Conservation (phyloP, 2,888 invertebrate species). For the Leucania comma region DNA sequence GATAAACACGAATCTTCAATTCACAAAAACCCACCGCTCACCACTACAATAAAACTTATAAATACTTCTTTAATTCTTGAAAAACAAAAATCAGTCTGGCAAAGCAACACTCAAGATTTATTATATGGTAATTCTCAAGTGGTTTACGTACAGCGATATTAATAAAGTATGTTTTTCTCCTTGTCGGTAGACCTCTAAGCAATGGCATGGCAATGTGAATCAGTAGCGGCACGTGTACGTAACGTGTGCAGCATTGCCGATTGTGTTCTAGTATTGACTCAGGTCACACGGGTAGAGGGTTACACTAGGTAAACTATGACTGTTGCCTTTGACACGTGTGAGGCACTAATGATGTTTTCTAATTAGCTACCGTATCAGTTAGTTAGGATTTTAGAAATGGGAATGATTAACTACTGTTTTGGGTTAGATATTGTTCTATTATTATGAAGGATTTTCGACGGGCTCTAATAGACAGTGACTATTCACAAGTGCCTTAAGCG, state of each 20-base stretch:
- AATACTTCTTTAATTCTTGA: not conserved
- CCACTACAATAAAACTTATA: not conserved
- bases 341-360: slow-evolving; percentile 3
- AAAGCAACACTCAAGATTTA: slow-evolving; percentile 9
- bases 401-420: not conserved
- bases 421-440: too few species aligned
- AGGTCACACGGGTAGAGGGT: slow-evolving; percentile 17
- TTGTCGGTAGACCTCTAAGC: slow-evolving; percentile 39
- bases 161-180: slow-evolving; percentile 41
- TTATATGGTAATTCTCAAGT: slow-evolving; percentile 2
- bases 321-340: slow-evolving; percentile 18
- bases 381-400: not conserved
- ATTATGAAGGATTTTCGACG: too few species aligned
- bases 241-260: slow-evolving; percentile 46
- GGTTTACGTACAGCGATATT: slow-evolving; percentile 13
- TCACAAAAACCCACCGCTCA: not conserved
- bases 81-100: not conserved
- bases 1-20: not conserved
- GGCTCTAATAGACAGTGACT: too few species aligned
- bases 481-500: not conserved
- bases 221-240: slow-evolving; percentile 36
- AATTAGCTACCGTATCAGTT: not conserved
- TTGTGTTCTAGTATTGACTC: slow-evolving; percentile 30
- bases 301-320: slow-evolving; percentile 18
- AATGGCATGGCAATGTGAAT: slow-evolving; percentile 39